Evolutionary conservation across 1,140 invertebrate genomes (phyloP), one percentile per base, ranked within the genome.

Genomic region (Trichonephila clavipes): DNA sequence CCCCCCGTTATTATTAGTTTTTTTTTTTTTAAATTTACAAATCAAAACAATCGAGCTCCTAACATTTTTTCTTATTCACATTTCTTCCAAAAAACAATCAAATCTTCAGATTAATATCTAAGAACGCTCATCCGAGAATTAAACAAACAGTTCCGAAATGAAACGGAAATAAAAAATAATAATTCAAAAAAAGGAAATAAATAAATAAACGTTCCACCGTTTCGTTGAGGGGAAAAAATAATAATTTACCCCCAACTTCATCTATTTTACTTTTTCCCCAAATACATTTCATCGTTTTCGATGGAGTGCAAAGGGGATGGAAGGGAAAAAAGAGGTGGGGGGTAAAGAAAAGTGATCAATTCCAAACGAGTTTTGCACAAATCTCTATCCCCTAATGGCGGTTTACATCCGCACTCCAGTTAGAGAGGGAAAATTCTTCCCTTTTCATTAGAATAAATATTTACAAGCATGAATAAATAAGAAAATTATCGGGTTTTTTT

Each of bases 371-470:
- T n/a, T 51, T 51, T 51, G 8, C 21, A n/a, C 40, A 83, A 83
- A 83, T 83, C 82, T 83, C 51, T 83, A 83, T 51, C 28, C 24
- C 82, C 16, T 83, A 83, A 83, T 83, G 82, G 44, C 40, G 44
- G 82, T 51, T 51, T 64, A 64, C 61, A 44, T 19, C 86, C 40
- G 24, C 51, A 14, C 86, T 64, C 24, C 24, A 34, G 28, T 64
- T 40, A 66, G 18, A 64, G 59, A 88, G 51, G 59, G 28, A 58
- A 59, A 58, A 24, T 24, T 85, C 64, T 21, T 58, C 24, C 14
- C 61, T 88, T 88, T 88, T 88, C 86, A 88, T 88, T 88, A 88
- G 86, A 88, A 88, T 88, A 64, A 88, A 64, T 64, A 88, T 88
- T 88, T 88, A 64, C 86, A 62, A 21, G 61, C 40, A 83, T 83